Conservation (phyloP, 2,888 invertebrate genomes). For the Cancer borealis region DNA sequence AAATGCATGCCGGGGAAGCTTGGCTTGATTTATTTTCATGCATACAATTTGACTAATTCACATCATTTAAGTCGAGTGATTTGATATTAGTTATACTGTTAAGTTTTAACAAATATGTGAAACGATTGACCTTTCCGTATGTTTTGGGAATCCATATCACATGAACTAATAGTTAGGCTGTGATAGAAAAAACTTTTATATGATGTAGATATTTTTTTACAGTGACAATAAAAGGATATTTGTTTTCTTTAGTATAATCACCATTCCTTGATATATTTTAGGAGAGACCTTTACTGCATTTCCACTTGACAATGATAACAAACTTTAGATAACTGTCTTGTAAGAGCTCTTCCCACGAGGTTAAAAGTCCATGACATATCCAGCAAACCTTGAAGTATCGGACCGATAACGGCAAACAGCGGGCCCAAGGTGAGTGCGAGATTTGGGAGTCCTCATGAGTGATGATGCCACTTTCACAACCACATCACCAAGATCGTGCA, state of each 20-base stretch:
- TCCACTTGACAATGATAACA: too few relatives aligned
- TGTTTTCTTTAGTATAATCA: not conserved
- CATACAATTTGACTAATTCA: not conserved
- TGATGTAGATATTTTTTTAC: slow-evolving; percentile 38
- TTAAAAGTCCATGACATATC: too few relatives aligned
- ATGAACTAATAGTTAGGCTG: slow-evolving; percentile 30
- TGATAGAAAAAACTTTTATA: slow-evolving; percentile 28
- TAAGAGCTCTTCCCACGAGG: too few relatives aligned
- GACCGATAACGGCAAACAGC: too few relatives aligned
- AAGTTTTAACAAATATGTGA: not conserved
- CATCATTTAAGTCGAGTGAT: not conserved
- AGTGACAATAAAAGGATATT: not conserved
- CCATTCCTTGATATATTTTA: not conserved
- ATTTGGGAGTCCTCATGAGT: too few relatives aligned
- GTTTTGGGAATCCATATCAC: slow-evolving; percentile 35
- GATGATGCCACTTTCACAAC: too few relatives aligned
- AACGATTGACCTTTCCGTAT: slow-evolving; percentile 9
- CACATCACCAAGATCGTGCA: too few relatives aligned
- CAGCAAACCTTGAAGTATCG: too few relatives aligned
- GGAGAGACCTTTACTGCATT: too few relatives aligned
- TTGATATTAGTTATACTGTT: not conserved
- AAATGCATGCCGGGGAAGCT: not conserved
- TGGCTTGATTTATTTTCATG: not conserved
- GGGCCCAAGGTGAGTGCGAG: too few relatives aligned
- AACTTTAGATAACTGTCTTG: too few relatives aligned